Evolutionary conservation across 2,888 invertebrate species (phyloP).

Genomic region (Heliconius erato): DNA sequence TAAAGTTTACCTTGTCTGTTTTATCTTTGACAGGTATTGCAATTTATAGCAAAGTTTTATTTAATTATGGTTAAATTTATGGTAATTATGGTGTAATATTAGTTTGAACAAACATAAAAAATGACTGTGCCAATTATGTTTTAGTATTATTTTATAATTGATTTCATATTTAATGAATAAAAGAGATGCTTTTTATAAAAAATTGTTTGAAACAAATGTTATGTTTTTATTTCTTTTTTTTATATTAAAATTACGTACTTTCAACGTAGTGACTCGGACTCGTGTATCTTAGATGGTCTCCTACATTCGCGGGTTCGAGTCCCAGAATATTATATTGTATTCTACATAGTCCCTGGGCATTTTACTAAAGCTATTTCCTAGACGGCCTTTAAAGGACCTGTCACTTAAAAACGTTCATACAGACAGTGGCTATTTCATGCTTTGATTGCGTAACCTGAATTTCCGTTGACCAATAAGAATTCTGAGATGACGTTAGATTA

Average conservation of each 20-base stretch:
- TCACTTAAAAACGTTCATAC: constrained; percentile 60
- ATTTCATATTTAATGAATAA: background rate
- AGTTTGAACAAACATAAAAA: background rate
- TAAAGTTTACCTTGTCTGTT: constrained; percentile 29
- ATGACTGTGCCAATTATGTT: background rate
- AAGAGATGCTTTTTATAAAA: background rate
- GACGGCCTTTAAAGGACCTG: constrained; percentile 43
- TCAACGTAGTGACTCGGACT: no score
- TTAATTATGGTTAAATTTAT: constrained; percentile 6
- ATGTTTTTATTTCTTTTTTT: no score
- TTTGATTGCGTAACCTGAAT: constrained; percentile 68
- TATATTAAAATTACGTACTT: no score
- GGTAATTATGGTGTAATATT: background rate
- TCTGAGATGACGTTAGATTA: constrained; percentile 49
- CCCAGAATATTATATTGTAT: background rate
- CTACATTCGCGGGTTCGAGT: background rate
- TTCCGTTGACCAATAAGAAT: constrained; percentile 54
- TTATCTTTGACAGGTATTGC: constrained; percentile 21
- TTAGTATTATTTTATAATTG: background rate
- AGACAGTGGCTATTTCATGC: constrained; percentile 63
- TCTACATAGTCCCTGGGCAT: constrained; percentile 32
- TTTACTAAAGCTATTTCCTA: constrained; percentile 36
- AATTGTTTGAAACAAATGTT: no score
- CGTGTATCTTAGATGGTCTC: background rate
- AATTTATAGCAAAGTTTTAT: constrained; percentile 6